Base-by-base conservation (phyloP, 1,140 invertebrate genomes). In the Drosophila grimshawi region DNA sequence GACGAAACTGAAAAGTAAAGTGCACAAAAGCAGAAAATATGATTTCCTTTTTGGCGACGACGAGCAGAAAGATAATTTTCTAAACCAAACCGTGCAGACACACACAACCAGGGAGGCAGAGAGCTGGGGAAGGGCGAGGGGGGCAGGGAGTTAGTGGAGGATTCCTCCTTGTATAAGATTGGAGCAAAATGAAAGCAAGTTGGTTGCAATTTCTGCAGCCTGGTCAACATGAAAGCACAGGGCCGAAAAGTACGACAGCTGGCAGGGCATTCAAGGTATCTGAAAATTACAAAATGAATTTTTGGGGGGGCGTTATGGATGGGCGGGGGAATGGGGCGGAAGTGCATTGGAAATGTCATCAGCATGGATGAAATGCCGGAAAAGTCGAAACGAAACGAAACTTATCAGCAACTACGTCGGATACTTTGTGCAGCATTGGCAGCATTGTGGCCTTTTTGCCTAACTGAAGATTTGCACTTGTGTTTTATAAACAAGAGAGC, bases 1-100 rank as follows among this genome's bases (percentile, higher is more conserved):
- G 52, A 3, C 57, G 57, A 91, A 91, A 85, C 78, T 91, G 75
- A 91, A 91, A 91, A 91, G 81, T 91, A 91, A 86, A 91, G 81
- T 90, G 89, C 90, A 91, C 85, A 91, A 90, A 91, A 91, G 89
- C 89, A 91, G 90, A 91, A 91, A 91, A 91, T 91, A 91, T 91
- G 90, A 91, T 91, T 91, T 91, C 90, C 90, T 91, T 90, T 91
- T 91, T 88, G 90, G 90, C 86, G 82, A 91, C 81, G 89, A 91
- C 80, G 77, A 89, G 77, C 81, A 91, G 81, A 91, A 91, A 91
- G 89, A 91, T 91, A 91, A 91, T 91, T 91, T 91, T 91, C 89
- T 91, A 91, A 91, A 80, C 82, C 78, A 62, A 86, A 80, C 70
- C 69, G 39, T 60, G 59, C 43, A 30, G 53, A 74, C 57, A 80